Conservation (phyloP, 2,113 vertebrate species). For the Callionymus lyra region DNA sequence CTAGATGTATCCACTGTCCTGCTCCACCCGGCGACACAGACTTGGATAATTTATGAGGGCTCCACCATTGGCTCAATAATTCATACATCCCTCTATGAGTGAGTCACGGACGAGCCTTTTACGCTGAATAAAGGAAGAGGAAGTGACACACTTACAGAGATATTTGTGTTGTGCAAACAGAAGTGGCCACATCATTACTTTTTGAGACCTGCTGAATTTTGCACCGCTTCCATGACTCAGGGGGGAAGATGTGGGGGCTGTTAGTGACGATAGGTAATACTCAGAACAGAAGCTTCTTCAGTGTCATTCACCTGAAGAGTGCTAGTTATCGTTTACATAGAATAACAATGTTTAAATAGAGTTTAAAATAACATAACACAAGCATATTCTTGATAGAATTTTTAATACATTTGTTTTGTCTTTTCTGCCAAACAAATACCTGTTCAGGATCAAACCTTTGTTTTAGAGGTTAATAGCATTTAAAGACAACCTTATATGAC, state of each 20-base stretch:
- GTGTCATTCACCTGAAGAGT: too few species aligned
- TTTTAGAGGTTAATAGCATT: too few species aligned
- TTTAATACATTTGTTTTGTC: too few species aligned
- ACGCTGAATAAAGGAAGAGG: slow-evolving; percentile 13
- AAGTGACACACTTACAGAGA: not conserved
- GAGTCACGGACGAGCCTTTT: slow-evolving; percentile 44
- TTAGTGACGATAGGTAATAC: slow-evolving; percentile 22
- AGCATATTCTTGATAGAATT: too few species aligned
- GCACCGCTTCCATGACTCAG: slow-evolving; percentile 28
- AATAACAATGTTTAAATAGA: too few species aligned
- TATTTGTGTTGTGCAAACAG: slow-evolving; percentile 19
- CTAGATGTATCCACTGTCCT: slow-evolving; percentile 17
- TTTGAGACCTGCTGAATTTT: slow-evolving; percentile 42
- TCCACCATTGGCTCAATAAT: slow-evolving; percentile 60
- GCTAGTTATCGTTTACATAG: too few species aligned
- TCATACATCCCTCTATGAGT: slow-evolving; percentile 38
- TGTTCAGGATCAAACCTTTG: too few species aligned
- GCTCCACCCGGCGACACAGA: slow-evolving; percentile 21
- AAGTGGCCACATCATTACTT: slow-evolving; percentile 32
- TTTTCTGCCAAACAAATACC: too few species aligned
- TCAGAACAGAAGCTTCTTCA: slow-evolving; percentile 1
- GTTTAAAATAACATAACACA: too few species aligned
- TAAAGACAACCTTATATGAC: too few species aligned
- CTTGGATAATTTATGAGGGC: slow-evolving; percentile 66
- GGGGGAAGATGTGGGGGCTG: slow-evolving; percentile 22